Percentiles rank a stretch among this genome's conserved stretches.
Conservation (phyloP, 2,797 vertebrate species). For the Xenopus petersii region DNA sequence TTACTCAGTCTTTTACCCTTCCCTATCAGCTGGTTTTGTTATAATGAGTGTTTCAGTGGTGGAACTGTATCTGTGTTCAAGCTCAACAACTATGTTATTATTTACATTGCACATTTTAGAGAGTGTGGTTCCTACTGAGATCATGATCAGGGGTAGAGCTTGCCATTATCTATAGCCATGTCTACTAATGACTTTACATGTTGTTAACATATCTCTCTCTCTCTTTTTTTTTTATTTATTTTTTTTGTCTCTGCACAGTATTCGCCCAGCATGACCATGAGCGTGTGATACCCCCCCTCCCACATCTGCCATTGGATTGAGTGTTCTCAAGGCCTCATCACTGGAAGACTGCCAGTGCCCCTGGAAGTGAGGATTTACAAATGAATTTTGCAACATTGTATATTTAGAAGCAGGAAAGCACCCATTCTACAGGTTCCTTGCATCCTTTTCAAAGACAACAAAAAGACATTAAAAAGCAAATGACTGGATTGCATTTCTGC, state of each 20-base stretch:
- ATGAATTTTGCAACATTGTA: slow-evolving; percentile 38
- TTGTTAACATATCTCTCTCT: not conserved
- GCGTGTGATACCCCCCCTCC: slow-evolving; percentile 71
- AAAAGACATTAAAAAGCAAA: slow-evolving; percentile 11
- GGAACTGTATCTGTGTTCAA: too few relatives aligned
- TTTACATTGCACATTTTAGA: too few relatives aligned
- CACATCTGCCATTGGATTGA: slow-evolving; percentile 35
- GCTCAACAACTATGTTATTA: too few relatives aligned
- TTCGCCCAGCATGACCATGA: slow-evolving; percentile 93
- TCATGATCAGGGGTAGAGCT: too few relatives aligned
- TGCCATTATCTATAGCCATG: too few relatives aligned
- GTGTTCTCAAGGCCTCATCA: slow-evolving; percentile 24
- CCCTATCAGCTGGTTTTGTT: too few relatives aligned
- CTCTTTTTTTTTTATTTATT: too few relatives aligned
- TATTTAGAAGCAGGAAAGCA: slow-evolving; percentile 50
- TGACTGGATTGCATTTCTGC: slow-evolving; percentile 36
- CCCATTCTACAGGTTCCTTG: slow-evolving; percentile 23
- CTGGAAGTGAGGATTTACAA: slow-evolving; percentile 38
- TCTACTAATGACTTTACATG: not conserved
- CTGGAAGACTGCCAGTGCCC: slow-evolving; percentile 34
- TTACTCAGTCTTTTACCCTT: too few relatives aligned
- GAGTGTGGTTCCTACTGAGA: too few relatives aligned
- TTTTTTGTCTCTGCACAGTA: slow-evolving; percentile 71
- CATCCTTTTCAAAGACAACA: slow-evolving; percentile 21
- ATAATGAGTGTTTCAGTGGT: too few relatives aligned